Percentiles rank a stretch among this genome's conserved stretches.
phyloP scores from a whole-genome alignment of 1,140 invertebrate species.

The Andricus grossulariae region DNA sequence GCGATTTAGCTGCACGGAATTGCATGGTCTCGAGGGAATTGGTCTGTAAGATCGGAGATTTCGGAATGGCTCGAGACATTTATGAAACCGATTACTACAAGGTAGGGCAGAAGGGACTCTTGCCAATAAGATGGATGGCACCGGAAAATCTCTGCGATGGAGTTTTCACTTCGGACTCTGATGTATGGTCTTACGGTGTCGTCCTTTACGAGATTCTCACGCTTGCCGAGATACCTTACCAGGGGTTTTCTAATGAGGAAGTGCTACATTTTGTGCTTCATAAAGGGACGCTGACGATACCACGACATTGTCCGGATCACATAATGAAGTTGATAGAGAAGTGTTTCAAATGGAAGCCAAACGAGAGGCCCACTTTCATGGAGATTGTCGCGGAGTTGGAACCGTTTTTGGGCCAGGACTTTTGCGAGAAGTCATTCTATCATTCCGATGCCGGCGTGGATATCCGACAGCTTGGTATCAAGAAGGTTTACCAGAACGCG shows the following conservation, averaged over 20 bases:
- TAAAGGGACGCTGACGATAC: conserved; percentile 80
- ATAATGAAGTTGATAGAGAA: conserved; percentile 72
- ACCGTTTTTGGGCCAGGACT: conserved; percentile 69
- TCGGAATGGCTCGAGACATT: conserved; percentile 84
- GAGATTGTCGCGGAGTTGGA: conserved; percentile 76
- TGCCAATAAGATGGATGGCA: conserved; percentile 86
- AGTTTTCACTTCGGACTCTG: conserved; percentile 83
- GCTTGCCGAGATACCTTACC: conserved; percentile 85
- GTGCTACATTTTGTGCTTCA: conserved; percentile 82
- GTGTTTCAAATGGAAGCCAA: conserved; percentile 74
- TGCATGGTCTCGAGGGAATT: conserved; percentile 84
- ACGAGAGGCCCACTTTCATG: conserved; percentile 67
- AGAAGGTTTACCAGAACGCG: conserved; percentile 63
- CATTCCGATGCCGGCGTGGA: conserved; percentile 73
- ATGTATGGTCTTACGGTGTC: conserved; percentile 87
- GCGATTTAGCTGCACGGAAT: conserved; percentile 87
- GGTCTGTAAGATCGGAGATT: conserved; percentile 86
- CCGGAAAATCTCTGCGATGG: conserved; percentile 86
- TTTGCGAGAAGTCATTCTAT: conserved; percentile 76
- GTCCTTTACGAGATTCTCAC: conserved; percentile 88
- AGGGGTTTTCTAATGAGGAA: conserved; percentile 80
- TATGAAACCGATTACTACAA: conserved; percentile 87
- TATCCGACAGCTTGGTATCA: conserved; percentile 59
- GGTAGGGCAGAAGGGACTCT: conserved; percentile 79
- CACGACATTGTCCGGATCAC: conserved; percentile 73